phyloP scores from a whole-genome alignment of 2,113 vertebrate species.

The Lanius collurio region DNA sequence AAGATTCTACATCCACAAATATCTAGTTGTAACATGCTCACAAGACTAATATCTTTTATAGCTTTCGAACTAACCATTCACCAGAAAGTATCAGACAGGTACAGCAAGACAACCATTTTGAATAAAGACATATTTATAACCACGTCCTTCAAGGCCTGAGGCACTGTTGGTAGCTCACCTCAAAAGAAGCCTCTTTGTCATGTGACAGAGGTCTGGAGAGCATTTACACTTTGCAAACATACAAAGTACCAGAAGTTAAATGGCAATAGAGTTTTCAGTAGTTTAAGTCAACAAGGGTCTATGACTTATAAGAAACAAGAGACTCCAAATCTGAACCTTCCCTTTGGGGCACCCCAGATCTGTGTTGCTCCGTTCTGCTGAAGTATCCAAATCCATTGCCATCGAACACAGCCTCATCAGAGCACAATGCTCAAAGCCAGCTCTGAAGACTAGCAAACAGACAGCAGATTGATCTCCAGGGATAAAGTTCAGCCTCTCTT shows the following conservation, averaged over 20 bases:
- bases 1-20: neutral
- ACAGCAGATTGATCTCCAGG: neutral
- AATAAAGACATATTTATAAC: neutral
- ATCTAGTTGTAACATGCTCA: conserved; percentile 41
- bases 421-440: neutral
- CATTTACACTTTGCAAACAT: accelerated
- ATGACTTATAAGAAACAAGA: neutral
- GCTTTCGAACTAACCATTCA: neutral
- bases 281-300: neutral
- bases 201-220: neutral
- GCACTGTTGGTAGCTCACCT: neutral
- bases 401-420: neutral
- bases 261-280: neutral
- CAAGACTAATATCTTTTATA: neutral
- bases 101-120: neutral
- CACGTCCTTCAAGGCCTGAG: neutral
- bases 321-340: neutral
- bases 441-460: neutral
- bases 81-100: neutral
- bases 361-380: accelerated
- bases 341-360: neutral
- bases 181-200: neutral
- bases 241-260: neutral
- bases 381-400: accelerated
- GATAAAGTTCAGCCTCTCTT: neutral